A percentile compares a stretch with the other conserved stretches of the same genome.
Conservation (phyloP, 1,140 invertebrate genomes). For the Heterodera schachtii region DNA sequence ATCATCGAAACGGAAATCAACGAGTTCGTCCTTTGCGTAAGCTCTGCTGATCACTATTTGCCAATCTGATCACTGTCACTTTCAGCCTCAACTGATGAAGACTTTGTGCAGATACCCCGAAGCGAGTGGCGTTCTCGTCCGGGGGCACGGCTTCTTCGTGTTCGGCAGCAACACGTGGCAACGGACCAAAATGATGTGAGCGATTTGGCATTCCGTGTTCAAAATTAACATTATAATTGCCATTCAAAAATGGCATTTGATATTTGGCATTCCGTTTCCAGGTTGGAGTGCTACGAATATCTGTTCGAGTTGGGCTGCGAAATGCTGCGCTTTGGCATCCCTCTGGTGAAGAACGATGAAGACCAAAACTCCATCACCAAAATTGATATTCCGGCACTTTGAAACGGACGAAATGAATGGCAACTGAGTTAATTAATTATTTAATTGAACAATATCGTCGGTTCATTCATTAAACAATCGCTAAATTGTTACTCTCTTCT, state of each 20-base stretch:
- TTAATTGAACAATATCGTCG: too few species aligned
- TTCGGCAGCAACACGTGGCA: conserved; percentile 16
- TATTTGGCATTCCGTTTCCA: background rate
- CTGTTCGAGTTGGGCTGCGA: conserved; percentile 43
- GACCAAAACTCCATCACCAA: background rate
- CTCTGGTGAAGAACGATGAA: conserved; percentile 12
- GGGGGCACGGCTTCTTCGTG: conserved; percentile 11
- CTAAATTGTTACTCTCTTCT: too few species aligned
- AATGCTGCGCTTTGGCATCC: conserved; percentile 37
- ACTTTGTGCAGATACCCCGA: background rate
- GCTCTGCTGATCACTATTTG: background rate
- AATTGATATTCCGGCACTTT: conserved; percentile 1
- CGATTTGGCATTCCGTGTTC: background rate
- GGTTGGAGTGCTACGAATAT: conserved; percentile 46
- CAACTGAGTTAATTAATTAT: background rate
- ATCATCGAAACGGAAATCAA: conserved; percentile 12
- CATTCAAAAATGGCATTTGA: too few species aligned
- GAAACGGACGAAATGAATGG: background rate
- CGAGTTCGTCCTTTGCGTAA: conserved; percentile 6
- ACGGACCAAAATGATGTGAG: conserved; percentile 15
- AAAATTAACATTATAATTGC: too few species aligned
- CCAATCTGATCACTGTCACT: background rate
- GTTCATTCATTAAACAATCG: too few species aligned
- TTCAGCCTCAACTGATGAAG: background rate
- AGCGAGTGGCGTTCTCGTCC: conserved; percentile 8